phyloP scores from a whole-genome alignment of 2,888 invertebrate genomes.

The Lasius platythorax region DNA sequence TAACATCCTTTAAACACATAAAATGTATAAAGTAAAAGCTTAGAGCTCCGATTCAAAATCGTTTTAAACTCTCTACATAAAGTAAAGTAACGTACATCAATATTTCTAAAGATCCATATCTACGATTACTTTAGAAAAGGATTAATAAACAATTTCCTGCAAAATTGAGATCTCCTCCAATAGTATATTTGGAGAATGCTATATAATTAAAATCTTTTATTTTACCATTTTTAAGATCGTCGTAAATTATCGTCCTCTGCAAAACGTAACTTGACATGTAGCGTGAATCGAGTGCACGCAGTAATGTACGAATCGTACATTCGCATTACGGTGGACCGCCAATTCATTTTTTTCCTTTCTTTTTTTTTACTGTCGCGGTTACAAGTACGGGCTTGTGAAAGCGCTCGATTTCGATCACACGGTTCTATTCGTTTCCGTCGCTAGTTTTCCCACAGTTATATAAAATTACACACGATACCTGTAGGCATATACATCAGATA shows the following conservation, averaged over 20 bases:
- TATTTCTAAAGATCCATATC: not conserved
- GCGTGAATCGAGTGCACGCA: constrained; percentile 28
- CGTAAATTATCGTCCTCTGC: not conserved
- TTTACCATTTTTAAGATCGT: not conserved
- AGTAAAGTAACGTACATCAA: too few species aligned
- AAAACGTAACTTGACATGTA: not conserved
- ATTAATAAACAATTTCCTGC: not conserved
- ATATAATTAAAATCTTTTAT: constrained; percentile 13
- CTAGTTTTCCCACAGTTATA: constrained; percentile 52
- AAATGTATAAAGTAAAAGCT: not conserved
- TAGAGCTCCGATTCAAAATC: not conserved
- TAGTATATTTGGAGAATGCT: not conserved
- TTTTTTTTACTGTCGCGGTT: constrained; percentile 24
- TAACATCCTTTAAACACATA: not conserved
- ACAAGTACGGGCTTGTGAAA: constrained; percentile 56
- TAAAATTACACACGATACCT: constrained; percentile 69
- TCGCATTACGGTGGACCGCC: constrained; percentile 31
- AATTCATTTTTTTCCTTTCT: constrained; percentile 9
- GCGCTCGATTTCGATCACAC: constrained; percentile 67
- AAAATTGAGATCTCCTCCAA: not conserved
- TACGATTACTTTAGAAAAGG: not conserved
- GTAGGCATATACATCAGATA: constrained; percentile 46
- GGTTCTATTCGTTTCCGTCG: constrained; percentile 4
- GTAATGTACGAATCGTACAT: constrained; percentile 16
- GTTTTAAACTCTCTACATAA: not conserved